Conservation (phyloP, 2,888 invertebrate genomes). For the Lithophane socia region DNA sequence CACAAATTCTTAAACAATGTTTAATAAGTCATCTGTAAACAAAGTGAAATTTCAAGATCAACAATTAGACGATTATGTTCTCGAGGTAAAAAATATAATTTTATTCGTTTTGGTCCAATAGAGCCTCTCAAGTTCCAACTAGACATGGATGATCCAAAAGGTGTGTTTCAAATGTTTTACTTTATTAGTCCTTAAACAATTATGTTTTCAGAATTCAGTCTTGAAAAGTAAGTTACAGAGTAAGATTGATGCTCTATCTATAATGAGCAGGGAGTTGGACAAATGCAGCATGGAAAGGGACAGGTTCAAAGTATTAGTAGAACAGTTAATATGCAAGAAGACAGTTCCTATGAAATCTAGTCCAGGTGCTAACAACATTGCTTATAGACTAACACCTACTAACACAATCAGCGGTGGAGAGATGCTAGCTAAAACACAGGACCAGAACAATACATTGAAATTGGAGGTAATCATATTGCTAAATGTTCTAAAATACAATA, state of each 20-base stretch:
- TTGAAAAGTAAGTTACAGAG: constrained; percentile 94
- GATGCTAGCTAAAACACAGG: constrained; percentile 90
- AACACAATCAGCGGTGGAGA: constrained; percentile 90
- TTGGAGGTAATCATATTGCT: constrained; percentile 80
- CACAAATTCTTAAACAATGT: constrained; percentile 70
- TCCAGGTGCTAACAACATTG: constrained; percentile 72
- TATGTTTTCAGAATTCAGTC: constrained; percentile 89
- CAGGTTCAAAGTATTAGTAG: constrained; percentile 94
- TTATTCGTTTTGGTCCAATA: background rate
- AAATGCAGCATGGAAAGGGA: constrained; percentile 95
- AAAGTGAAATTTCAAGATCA: constrained; percentile 87
- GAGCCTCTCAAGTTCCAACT: background rate
- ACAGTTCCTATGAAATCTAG: constrained; percentile 66
- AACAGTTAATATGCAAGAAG: constrained; percentile 92
- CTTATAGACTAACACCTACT: constrained; percentile 80
- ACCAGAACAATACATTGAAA: constrained; percentile 90
- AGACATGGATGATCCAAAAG: background rate
- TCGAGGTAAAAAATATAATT: constrained; percentile 79
- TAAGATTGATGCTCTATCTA: constrained; percentile 95
- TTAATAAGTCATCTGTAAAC: constrained; percentile 74
- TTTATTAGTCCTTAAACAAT: background rate
- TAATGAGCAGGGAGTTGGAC: constrained; percentile 94
- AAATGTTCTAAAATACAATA: too few relatives aligned
- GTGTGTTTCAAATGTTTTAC: background rate
- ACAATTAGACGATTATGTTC: constrained; percentile 86